Conservation (phyloP, 2,888 invertebrate species). For the Leucophenga montana region DNA sequence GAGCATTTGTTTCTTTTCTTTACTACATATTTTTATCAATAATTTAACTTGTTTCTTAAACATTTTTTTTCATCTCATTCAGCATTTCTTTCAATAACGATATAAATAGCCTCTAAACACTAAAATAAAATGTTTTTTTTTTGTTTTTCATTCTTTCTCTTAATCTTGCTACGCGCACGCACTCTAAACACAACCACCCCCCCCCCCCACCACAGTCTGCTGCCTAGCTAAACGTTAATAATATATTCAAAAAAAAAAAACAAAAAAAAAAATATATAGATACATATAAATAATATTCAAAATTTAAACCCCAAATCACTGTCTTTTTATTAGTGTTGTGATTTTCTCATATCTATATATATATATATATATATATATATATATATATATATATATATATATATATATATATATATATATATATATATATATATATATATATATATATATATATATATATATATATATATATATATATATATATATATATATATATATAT, state of each 20-base stretch:
- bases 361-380: not conserved
- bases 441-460: not conserved
- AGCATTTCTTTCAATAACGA: conserved; percentile 13
- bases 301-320: not conserved
- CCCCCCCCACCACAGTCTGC: no score
- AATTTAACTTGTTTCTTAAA: conserved; percentile 27
- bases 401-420: not conserved
- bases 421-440: not conserved
- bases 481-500: not conserved
- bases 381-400: not conserved
- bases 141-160: conserved; percentile 42
- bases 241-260: not conserved
- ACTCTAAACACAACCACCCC: conserved; percentile 29
- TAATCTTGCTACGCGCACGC: conserved; percentile 39
- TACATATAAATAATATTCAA: not conserved
- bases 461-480: no score
- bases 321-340: not conserved
- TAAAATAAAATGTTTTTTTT: conserved; percentile 29
- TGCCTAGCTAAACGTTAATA: conserved; percentile 9
- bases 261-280: not conserved
- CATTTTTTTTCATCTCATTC: not conserved
- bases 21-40: conserved; percentile 15
- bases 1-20: not conserved
- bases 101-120: conserved; percentile 37
- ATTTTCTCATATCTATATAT: not conserved